Percentiles rank a stretch among this genome's conserved stretches.
Conservation (phyloP, 2,888 invertebrate genomes). For the Lasioglossum vierecki region DNA sequence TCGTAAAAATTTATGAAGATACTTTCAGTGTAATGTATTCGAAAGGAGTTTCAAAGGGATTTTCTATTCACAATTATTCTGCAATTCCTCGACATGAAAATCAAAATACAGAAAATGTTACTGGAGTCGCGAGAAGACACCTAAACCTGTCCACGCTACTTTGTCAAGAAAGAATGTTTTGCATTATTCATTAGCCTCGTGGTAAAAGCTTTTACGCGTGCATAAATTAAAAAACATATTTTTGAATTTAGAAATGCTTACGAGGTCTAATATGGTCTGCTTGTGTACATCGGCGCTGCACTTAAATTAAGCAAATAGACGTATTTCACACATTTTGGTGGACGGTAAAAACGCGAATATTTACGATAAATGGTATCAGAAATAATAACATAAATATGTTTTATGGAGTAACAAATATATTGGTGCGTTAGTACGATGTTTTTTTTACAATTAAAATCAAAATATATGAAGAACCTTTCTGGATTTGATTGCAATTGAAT, state of each 20-base stretch:
- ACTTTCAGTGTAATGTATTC: not conserved
- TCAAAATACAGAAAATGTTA: not conserved
- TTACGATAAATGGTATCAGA: too few species aligned
- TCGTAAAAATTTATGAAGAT: not conserved
- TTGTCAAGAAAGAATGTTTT: not conserved
- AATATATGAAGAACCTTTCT: not conserved
- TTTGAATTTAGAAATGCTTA: constrained; percentile 1
- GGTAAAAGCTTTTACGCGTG: not conserved
- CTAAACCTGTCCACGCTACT: not conserved
- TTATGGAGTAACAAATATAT: not conserved
- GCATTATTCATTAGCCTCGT: not conserved
- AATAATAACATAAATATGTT: not conserved
- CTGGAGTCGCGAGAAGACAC: not conserved
- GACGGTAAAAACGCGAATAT: not conserved
- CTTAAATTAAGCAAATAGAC: not conserved
- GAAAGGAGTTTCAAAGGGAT: not conserved
- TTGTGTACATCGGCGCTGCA: not conserved
- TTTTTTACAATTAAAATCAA: not conserved
- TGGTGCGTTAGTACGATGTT: not conserved
- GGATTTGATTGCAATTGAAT: not conserved
- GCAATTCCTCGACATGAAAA: not conserved
- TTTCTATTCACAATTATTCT: not conserved
- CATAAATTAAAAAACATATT: not conserved
- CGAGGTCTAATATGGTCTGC: not conserved
- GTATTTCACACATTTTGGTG: not conserved